Percentiles rank a stretch among this genome's conserved stretches.
Conservation (phyloP, 2,888 invertebrate species). For the Rhaphigaster nebulosa region DNA sequence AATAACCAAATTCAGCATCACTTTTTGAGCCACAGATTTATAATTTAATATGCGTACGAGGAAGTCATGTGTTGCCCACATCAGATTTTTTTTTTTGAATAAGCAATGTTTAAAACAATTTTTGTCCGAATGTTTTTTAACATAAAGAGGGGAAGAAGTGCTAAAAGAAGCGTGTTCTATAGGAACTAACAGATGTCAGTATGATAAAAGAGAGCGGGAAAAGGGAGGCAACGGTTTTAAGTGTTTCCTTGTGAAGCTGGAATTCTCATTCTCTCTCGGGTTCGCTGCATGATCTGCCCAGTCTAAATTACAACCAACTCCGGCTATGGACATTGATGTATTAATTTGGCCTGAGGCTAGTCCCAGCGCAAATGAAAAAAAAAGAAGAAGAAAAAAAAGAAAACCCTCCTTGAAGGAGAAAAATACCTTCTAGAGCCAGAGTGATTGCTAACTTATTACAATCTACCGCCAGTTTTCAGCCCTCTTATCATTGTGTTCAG, state of each 20-base stretch:
- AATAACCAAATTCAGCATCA: too few relatives aligned
- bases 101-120: too few relatives aligned
- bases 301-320: conserved; percentile 14
- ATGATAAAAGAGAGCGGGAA: background rate
- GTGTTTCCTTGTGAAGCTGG: background rate
- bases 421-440: conserved; percentile 6
- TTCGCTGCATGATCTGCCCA: conserved; percentile 15
- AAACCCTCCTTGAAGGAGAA: conserved; percentile 31
- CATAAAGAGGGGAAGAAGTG: background rate
- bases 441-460: conserved; percentile 46
- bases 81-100: too few relatives aligned
- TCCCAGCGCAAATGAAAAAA: conserved; percentile 41
- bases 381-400: background rate
- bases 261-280: background rate
- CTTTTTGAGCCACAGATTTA: too few relatives aligned
- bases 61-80: too few relatives aligned
- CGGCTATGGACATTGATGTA: conserved; percentile 62
- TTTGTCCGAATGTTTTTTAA: too few relatives aligned
- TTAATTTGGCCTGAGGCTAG: conserved; percentile 59
- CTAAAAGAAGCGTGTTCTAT: background rate
- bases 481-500: background rate
- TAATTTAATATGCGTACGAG: too few relatives aligned
- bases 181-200: conserved; percentile 35
- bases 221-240: background rate
- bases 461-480: conserved; percentile 15